Conservation (phyloP, 2,113 vertebrate species). For the Pedetes capensis region DNA sequence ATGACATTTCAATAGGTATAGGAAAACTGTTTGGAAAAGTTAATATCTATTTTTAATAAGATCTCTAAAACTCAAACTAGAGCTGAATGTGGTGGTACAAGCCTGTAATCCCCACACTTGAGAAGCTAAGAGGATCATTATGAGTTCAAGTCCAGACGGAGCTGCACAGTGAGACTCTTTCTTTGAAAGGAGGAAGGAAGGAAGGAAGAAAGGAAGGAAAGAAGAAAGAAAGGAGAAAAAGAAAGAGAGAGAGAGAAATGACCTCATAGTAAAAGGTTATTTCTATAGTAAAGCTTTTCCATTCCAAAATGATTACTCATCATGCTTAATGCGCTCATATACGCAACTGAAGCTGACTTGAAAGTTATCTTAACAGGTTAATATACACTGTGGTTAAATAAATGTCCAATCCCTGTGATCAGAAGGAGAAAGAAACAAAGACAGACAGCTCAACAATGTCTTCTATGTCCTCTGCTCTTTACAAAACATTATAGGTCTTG, state of each 20-base stretch:
- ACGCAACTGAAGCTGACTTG: background rate
- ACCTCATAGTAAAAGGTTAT: background rate
- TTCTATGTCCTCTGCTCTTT: background rate
- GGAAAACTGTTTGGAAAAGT: background rate
- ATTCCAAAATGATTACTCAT: background rate
- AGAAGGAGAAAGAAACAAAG: background rate
- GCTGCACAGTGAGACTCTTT: too few relatives aligned
- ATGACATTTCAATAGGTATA: background rate
- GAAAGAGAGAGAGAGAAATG: too few relatives aligned
- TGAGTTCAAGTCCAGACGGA: too few relatives aligned
- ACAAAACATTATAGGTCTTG: background rate
- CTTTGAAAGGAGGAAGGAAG: too few relatives aligned
- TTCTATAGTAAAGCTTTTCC: background rate
- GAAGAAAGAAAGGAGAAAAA: too few relatives aligned
- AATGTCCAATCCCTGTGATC: background rate
- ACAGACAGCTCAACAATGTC: background rate
- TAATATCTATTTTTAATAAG: background rate
- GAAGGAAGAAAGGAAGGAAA: too few relatives aligned
- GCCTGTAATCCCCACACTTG: too few relatives aligned
- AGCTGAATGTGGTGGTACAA: too few relatives aligned
- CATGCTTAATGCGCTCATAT: background rate
- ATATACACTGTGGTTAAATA: background rate
- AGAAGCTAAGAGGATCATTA: too few relatives aligned
- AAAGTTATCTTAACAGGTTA: background rate
- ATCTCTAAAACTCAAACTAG: background rate